Percentiles rank a stretch among this genome's conserved stretches.
Evolutionary conservation across 1,140 invertebrate genomes (phyloP).

Genomic region (Aplysia californica): DNA sequence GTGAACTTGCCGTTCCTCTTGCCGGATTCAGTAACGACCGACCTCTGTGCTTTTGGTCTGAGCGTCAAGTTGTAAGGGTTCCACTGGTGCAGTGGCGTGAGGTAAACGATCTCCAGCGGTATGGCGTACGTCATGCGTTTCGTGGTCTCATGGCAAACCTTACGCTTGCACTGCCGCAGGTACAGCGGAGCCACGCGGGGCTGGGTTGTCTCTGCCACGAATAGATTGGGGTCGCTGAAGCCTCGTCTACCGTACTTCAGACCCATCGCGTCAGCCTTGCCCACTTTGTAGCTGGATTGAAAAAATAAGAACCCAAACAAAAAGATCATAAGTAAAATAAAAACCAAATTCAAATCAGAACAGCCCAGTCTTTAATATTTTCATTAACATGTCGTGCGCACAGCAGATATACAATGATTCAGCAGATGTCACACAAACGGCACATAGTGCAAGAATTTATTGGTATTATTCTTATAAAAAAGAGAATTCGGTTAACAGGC

Average conservation of each 20-base stretch:
- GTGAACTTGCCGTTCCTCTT: slow-evolving; percentile 38
- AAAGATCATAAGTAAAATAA: too few species aligned
- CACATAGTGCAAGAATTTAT: too few species aligned
- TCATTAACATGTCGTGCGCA: too few species aligned
- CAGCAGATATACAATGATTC: too few species aligned
- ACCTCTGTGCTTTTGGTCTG: background rate
- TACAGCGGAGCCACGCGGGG: slow-evolving; percentile 33
- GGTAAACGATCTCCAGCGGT: slow-evolving; percentile 53
- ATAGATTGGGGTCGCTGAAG: slow-evolving; percentile 51
- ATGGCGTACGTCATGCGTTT: slow-evolving; percentile 48
- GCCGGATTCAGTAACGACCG: background rate
- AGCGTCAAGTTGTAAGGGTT: slow-evolving; percentile 49
- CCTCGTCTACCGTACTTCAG: slow-evolving; percentile 27
- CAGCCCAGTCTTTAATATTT: too few species aligned
- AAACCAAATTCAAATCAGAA: too few species aligned
- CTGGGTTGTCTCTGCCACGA: slow-evolving; percentile 47
- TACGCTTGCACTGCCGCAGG: slow-evolving; percentile 16
- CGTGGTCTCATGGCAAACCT: slow-evolving; percentile 21
- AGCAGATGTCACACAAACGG: too few species aligned
- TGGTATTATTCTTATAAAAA: too few species aligned
- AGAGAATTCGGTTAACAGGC: too few species aligned
- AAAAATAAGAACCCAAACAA: too few species aligned
- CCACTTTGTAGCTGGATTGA: slow-evolving; percentile 38
- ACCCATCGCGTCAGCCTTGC: slow-evolving; percentile 38
- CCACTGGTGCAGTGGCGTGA: slow-evolving; percentile 54